These are phyloP conservation scores for Ploceus nigricollis DNA, from an alignment of 2,113 vertebrate genomes.

Conservation along the genomic window DNA sequence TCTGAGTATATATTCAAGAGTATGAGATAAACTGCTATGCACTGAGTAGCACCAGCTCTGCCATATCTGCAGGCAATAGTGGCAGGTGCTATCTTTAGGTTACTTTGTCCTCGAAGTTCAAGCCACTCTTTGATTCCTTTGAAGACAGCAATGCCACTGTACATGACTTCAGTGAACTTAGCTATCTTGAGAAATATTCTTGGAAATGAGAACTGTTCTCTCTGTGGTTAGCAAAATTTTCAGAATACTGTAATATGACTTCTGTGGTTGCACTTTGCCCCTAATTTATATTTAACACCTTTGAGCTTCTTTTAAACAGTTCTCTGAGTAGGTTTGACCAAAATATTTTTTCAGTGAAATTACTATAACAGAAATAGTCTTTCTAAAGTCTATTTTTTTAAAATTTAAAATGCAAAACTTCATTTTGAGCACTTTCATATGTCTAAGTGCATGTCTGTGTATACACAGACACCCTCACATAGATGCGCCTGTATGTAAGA, in stretches of 20 bases:
- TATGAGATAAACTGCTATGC: not conserved
- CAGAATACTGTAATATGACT: not conserved
- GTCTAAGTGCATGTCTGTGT: not conserved
- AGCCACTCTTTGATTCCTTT: not conserved
- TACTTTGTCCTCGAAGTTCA: not conserved
- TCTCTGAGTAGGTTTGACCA: not conserved
- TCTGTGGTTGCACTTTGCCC: not conserved
- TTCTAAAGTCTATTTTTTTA: not conserved
- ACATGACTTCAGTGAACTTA: not conserved
- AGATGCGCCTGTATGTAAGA: not conserved
- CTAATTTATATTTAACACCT: not conserved
- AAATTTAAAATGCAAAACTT: not conserved
- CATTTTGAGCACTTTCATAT: not conserved
- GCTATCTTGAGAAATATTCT: not conserved
- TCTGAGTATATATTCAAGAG: not conserved
- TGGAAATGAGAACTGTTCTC: not conserved
- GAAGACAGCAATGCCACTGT: not conserved
- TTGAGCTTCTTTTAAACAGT: not conserved
- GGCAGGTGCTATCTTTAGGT: not conserved
- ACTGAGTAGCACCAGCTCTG: not conserved
- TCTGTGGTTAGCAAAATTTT: not conserved
- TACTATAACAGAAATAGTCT: not conserved
- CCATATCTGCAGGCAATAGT: not conserved
- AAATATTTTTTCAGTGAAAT: not conserved
- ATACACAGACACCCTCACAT: not conserved